phyloP scores from a whole-genome alignment of 1,140 invertebrate species.

The Drosophila dunni region DNA sequence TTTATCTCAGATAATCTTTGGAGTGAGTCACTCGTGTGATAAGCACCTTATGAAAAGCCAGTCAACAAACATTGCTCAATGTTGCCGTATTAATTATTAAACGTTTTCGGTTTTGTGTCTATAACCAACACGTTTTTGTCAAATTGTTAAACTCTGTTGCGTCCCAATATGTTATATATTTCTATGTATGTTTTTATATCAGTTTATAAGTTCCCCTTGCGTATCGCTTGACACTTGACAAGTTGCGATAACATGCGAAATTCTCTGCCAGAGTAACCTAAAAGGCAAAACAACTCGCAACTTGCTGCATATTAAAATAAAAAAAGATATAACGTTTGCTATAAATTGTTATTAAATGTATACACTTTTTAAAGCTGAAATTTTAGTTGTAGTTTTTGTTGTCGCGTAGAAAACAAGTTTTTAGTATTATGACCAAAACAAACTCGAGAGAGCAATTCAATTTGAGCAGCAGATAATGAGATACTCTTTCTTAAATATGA shows the following conservation, averaged over 20 bases:
- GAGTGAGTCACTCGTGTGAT: constrained; percentile 30
- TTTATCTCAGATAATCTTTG: not conserved
- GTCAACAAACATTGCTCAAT: constrained; percentile 12
- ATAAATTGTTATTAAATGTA: constrained; percentile 71
- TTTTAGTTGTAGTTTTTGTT: constrained; percentile 20
- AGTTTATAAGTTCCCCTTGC: constrained; percentile 12
- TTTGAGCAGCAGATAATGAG: not conserved
- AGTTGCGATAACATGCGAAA: constrained; percentile 78
- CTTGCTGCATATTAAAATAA: constrained; percentile 73
- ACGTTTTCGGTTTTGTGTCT: constrained; percentile 37
- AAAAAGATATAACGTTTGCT: constrained; percentile 54
- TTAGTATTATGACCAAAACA: constrained; percentile 61
- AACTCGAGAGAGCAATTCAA: constrained; percentile 10
- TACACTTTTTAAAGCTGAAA: constrained; percentile 34
- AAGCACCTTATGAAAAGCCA: constrained; percentile 10
- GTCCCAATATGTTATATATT: constrained; percentile 15
- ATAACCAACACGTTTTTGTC: constrained; percentile 64
- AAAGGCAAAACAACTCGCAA: constrained; percentile 71
- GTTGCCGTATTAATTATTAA: constrained; percentile 49
- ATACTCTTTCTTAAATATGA: constrained; percentile 14
- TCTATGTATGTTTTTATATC: constrained; percentile 35
- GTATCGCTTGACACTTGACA: constrained; percentile 72
- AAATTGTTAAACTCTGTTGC: constrained; percentile 50
- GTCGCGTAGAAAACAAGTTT: constrained; percentile 67
- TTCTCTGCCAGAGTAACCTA: constrained; percentile 53